Conservation (phyloP, 1,140 invertebrate species). For the Lethrus apterus region DNA sequence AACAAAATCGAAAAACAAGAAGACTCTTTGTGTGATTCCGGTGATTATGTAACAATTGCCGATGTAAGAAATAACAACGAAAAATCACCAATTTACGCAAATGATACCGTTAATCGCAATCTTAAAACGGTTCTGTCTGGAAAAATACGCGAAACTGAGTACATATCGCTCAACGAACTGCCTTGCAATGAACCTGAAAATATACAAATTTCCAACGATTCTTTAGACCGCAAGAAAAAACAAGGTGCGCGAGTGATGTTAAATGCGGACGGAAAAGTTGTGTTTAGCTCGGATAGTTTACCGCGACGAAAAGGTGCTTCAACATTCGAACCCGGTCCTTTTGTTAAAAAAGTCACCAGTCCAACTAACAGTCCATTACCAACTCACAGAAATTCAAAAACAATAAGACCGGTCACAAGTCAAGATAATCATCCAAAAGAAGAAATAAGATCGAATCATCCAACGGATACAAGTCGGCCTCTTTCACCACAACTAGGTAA, state of each 20-base stretch:
- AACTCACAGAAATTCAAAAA: constrained; percentile 36
- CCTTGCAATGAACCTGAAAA: constrained; percentile 46
- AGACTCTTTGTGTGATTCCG: constrained; percentile 49
- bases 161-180: constrained; percentile 72
- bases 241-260: constrained; percentile 75
- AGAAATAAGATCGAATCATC: constrained; percentile 15
- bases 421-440: too few species aligned
- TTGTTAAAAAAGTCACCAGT: constrained; percentile 53
- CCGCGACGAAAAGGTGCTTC: constrained; percentile 71
- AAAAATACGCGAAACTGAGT: constrained; percentile 59
- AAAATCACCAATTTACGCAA: constrained; percentile 44
- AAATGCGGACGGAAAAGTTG: constrained; percentile 81
- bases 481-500: constrained; percentile 51
- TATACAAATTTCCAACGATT: constrained; percentile 37
- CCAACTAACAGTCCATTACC: constrained; percentile 44
- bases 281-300: constrained; percentile 83
- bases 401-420: constrained; percentile 39
- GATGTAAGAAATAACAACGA: constrained; percentile 71
- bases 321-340: constrained; percentile 76
- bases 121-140: constrained; percentile 48
- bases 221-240: constrained; percentile 43
- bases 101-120: constrained; percentile 49
- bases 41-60: constrained; percentile 78
- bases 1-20: constrained; percentile 20
- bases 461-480: constrained; percentile 23